Percentiles rank a stretch among this genome's conserved stretches.
Evolutionary conservation across 2,797 vertebrate species (phyloP).

Genomic region (Nyctibius grandis): DNA sequence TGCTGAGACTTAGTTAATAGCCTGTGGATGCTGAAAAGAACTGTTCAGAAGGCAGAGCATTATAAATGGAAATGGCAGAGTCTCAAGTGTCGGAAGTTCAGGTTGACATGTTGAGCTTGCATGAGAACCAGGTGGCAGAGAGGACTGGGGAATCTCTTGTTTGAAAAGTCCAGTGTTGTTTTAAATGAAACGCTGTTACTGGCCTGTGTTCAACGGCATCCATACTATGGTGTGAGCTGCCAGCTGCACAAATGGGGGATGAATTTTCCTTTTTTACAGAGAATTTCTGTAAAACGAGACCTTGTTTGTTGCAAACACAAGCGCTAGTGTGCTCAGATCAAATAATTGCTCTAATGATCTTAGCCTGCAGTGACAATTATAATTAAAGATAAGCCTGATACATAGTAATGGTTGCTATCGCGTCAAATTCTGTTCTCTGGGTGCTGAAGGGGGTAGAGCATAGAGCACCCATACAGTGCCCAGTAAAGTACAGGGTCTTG

Average conservation of each 20-base stretch:
- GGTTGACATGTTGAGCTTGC: background rate
- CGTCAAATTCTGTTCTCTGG: background rate
- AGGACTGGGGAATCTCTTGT: background rate
- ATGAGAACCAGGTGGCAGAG: background rate
- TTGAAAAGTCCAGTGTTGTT: background rate
- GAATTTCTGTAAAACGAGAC: background rate
- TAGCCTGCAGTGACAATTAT: background rate
- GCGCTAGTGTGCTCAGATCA: background rate
- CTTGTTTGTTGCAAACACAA: background rate
- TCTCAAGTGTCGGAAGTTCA: background rate
- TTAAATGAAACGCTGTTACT: background rate
- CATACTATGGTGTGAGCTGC: background rate
- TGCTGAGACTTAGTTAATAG: background rate
- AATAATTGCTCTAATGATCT: conserved; percentile 36
- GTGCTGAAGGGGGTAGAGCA: background rate
- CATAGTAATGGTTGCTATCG: background rate
- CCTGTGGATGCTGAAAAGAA: background rate
- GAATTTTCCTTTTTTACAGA: background rate
- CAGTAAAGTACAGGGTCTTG: background rate
- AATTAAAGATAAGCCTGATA: conserved; percentile 19
- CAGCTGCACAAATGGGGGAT: background rate
- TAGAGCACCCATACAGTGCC: background rate
- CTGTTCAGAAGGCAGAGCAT: background rate
- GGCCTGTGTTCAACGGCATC: background rate
- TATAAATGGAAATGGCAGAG: conserved; percentile 13